Conservation (phyloP, 2,888 invertebrate genomes). For the Lepidochitona cinerea region DNA sequence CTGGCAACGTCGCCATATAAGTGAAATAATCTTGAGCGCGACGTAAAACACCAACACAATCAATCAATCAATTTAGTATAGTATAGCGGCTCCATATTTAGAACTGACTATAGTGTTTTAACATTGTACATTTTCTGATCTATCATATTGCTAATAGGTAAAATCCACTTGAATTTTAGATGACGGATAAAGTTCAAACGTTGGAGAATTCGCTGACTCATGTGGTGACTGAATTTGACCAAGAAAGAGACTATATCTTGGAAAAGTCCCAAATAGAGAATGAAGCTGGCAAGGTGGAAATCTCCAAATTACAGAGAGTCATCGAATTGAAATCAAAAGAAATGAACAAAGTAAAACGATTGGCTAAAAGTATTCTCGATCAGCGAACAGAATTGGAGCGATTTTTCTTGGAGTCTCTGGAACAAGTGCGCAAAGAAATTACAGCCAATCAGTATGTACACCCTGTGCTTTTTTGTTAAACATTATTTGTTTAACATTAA, state of each 20-base stretch:
- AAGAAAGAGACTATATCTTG: constrained; percentile 50
- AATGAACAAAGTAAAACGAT: constrained; percentile 67
- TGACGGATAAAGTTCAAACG: constrained; percentile 62
- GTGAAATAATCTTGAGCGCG: too few relatives aligned
- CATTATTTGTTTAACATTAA: background rate
- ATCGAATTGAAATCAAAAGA: constrained; percentile 69
- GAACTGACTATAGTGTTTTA: too few relatives aligned
- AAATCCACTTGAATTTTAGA: constrained; percentile 40
- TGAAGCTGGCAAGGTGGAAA: constrained; percentile 61
- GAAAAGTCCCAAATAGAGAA: constrained; percentile 53
- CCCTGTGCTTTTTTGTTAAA: background rate
- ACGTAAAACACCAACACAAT: too few relatives aligned
- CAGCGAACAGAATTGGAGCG: constrained; percentile 69
- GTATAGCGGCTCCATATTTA: too few relatives aligned
- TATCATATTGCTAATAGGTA: background rate
- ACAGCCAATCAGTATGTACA: constrained; percentile 63
- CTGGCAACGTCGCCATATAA: too few relatives aligned
- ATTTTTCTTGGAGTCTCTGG: constrained; percentile 68
- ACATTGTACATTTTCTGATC: too few relatives aligned
- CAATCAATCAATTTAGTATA: too few relatives aligned
- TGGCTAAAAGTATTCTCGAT: constrained; percentile 69
- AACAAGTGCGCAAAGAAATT: constrained; percentile 67
- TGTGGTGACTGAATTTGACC: constrained; percentile 67
- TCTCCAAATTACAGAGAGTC: constrained; percentile 65
- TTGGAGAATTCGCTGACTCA: constrained; percentile 68